Evolutionary conservation across 2,888 invertebrate genomes (phyloP), one percentile per base, ranked within the genome.

Genomic region (Tiliacea aurago): DNA sequence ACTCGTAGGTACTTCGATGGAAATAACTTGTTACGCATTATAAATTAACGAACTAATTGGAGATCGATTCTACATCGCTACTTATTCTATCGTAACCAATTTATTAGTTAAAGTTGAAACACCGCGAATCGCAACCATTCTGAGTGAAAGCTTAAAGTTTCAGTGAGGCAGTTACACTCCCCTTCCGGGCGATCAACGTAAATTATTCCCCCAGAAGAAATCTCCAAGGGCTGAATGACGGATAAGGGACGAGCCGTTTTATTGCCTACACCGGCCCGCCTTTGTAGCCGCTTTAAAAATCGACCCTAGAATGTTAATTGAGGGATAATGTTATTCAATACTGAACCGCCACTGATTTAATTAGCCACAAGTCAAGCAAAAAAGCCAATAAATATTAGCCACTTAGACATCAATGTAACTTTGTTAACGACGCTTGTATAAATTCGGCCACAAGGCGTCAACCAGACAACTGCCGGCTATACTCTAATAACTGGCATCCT

Each of bases 121-220:
- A 92, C 93, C 93, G 93, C 92, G 94, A 94, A 93, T 94, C 94
- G 93, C 92, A 92, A 92, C 93, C 91, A 91, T 93, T 93, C 93
- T 94, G 94, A 95, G 93, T 94, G 94, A 94, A 95, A 95, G 95
- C 95, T 95, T 95, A 95, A 96, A 96, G 95, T 95, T 96, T 95
- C 95, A 95, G 94, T 94, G 92, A 95, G 94, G 95, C 95, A 95
- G 95, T 95, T 94, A 94, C 95, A 93, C 93, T 94, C 94, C 95
- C 95, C 95, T 94, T 94, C 93, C 90, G 92, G 91, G 86, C 95
- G 96, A 96, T 95, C 96, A 94, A 94, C 95, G 96, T 96, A 95
- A 96, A 96, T 96, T 96, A 96, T 95, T 95, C 95, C 93, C 93
- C 93, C 92, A 94, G 95, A 95, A 95, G 95, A 95, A 95, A 95